Conservation (phyloP, 2,797 vertebrate species). For the Bradypus variegatus region DNA sequence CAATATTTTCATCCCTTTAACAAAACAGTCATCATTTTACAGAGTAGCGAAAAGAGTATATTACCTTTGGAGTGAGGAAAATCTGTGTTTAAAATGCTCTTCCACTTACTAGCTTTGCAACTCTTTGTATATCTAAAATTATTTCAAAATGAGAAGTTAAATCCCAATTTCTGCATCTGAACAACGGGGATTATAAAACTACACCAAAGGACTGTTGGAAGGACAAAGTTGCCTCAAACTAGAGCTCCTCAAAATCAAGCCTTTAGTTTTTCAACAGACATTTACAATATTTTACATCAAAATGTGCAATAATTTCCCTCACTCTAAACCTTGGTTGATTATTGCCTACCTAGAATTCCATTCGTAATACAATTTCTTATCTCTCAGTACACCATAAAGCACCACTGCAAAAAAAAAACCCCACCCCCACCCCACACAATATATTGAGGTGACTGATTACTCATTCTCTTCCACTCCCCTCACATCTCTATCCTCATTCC, state of each 20-base stretch:
- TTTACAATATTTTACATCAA: not conserved
- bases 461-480: not conserved
- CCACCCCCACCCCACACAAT: not conserved
- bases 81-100: constrained; percentile 26
- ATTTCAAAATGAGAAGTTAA: not conserved
- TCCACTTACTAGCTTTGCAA: not conserved
- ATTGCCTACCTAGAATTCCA: not conserved
- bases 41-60: not conserved
- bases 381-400: not conserved
- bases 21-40: not conserved
- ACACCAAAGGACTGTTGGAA: not conserved
- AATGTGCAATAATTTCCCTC: not conserved
- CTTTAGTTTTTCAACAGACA: constrained; percentile 1
- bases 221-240: not conserved
- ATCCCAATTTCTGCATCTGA: not conserved
- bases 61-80: not conserved
- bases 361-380: not conserved
- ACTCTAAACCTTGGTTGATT: not conserved
- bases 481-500: not conserved
- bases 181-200: not conserved
- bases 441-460: not conserved
- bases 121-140: constrained; percentile 29
- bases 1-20: constrained; percentile 19
- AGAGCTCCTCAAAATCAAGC: not conserved
- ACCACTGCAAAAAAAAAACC: not conserved